Evolutionary conservation across 2,113 vertebrate species (phyloP), one percentile per base, ranked within the genome.

Genomic region (Passer montanus): DNA sequence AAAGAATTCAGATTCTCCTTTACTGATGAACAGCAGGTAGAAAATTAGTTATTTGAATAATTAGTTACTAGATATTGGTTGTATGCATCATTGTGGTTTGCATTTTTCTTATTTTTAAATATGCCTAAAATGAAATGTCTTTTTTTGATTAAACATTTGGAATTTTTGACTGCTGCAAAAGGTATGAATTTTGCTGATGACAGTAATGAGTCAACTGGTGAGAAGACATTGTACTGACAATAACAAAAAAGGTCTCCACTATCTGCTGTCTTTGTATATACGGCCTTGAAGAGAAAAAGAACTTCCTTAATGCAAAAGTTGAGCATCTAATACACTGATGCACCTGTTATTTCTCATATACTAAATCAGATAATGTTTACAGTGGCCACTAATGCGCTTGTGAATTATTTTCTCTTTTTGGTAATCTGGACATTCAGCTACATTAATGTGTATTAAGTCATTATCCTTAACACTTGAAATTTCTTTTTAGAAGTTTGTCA

Each of bases 221-320:
- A 95, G 77, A 97, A 93, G 18, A 85, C 47, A 79, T 97, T 94
- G 67, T 94, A 70, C 47, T 88, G 79, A 55, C 86, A 92, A 81
- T 91, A 82, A 85, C 74, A 58, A 75, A 80, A 95, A 80, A 93
- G 52, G 68, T 87, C 88, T 79, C 21, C 78, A 52, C 62, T 95
- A 28, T 96, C 87, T 95, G 68, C 74, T 95, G 60, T 72, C 93
- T 95, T 97, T 98, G 75, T 96, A 47, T 90, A 24, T 70, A 74
- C 95, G 97, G 94, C 97, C 97, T 98, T 98, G 97, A 88, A 93
- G 94, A 96, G 84, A 94, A 97, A 95, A 88, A 75, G 35, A 96
- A 95, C 64, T 96, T 97, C 87, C 90, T 95, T 96, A 39, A 91
- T 97, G 91, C 89, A 93, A 92, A 97, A 98, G 77, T 96, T 98